Evolutionary conservation across 2,888 invertebrate species (phyloP), one percentile per base, ranked within the genome.

Genomic region (Leptinotarsa rubiginosa): DNA sequence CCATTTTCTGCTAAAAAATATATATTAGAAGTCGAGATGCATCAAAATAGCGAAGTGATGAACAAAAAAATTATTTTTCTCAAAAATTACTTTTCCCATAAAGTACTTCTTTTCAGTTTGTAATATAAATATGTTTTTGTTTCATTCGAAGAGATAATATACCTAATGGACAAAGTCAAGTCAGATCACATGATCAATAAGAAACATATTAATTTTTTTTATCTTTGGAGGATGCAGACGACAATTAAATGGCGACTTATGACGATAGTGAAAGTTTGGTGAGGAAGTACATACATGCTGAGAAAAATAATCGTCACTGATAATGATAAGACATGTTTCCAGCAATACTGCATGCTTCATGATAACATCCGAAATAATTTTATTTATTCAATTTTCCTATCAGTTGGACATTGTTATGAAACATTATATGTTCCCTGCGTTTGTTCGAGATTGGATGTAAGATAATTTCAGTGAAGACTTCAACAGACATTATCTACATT

Each of bases 321-420:
- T 62, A 62, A 41, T 41, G 41, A 41, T 41, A 41, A 31, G 41
- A 5, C n/a, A 15, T 41, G 41, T 62, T 31, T 41, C 41, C 62
- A 31, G 15, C 16, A n/a, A 16, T 62, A 62, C 31, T 41, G 62
- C 62, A 62, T 62, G 31, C n/a, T 62, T 41, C 0, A 31, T 18
- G 41, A 62, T 62, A 62, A 62, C 62, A 41, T 25, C 41, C 62
- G 10, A 25, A 62, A 62, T 41, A 62, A 62, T 31, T 62, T 12
- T 62, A 41, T 62, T 62, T 62, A 41, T 62, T 31, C 18, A 12
- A 56, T 56, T 56, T 56, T 22, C 56, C 56, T 22, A 56, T 56
- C 56, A 41, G 62, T 62, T n/a, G 62, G 62, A 62, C 62, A 62
- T 62, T 62, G 62, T 62, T 62, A 31, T 62, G 62, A 62, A 62